phyloP scores from a whole-genome alignment of 2,113 vertebrate genomes.

The Hemiprocne comata region DNA sequence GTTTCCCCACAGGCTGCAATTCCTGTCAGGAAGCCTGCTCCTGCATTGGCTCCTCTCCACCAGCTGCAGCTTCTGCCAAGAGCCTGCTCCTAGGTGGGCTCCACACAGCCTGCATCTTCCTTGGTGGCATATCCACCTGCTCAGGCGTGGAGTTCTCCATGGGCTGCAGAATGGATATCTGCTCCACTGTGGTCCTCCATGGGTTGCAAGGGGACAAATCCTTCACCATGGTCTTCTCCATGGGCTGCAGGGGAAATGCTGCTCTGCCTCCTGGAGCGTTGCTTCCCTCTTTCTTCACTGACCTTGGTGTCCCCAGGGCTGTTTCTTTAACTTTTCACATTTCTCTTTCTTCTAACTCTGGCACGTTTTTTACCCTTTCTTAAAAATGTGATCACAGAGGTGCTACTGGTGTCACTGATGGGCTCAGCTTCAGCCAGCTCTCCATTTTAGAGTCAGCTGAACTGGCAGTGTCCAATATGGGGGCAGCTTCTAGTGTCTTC shows the following conservation, averaged over 20 bases:
- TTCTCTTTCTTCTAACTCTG: neutral
- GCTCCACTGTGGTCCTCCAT: neutral
- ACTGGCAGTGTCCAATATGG: neutral
- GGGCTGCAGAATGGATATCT: neutral
- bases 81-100: neutral
- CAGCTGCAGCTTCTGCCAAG: neutral
- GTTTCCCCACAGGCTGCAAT: too few relatives aligned
- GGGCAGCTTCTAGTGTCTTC: neutral
- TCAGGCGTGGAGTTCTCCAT: rapidly evolving
- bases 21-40: neutral
- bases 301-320: neutral
- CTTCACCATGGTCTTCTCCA: neutral
- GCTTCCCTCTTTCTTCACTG: neutral
- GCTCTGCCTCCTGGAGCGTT: rapidly evolving
- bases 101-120: neutral
- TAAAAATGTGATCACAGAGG: neutral
- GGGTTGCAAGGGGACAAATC: neutral
- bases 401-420: neutral
- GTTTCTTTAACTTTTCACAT: neutral
- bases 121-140: neutral
- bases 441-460: neutral
- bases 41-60: neutral
- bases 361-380: neutral
- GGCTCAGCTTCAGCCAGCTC: neutral
- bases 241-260: neutral